phyloP scores from a whole-genome alignment of 2,797 vertebrate genomes.

The Aplochiton taeniatus region DNA sequence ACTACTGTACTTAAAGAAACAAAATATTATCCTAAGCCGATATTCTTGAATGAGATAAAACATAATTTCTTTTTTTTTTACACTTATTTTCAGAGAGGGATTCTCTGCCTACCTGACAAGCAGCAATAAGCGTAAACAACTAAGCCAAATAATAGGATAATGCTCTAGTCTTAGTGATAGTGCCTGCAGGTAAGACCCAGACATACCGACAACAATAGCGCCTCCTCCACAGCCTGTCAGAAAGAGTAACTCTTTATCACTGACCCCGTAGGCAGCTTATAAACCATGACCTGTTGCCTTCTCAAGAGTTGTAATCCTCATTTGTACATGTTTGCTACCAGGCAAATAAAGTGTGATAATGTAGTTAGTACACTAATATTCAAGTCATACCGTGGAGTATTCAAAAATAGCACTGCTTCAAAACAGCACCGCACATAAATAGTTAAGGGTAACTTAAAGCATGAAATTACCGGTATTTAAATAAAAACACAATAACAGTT shows the following conservation, averaged over 20 bases:
- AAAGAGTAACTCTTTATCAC: constrained; percentile 75
- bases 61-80: constrained; percentile 66
- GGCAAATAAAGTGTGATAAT: constrained; percentile 74
- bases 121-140: constrained; percentile 82
- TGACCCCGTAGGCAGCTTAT: constrained; percentile 79
- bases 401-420: constrained; percentile 65
- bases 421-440: constrained; percentile 40
- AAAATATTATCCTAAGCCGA: constrained; percentile 69
- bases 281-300: constrained; percentile 82
- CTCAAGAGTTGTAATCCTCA: constrained; percentile 75
- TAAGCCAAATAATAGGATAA: constrained; percentile 89
- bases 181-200: constrained; percentile 80
- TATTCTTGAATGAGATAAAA: constrained; percentile 70
- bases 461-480: constrained; percentile 41
- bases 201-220: constrained; percentile 78
- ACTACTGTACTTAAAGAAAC: constrained; percentile 60
- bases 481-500: not conserved
- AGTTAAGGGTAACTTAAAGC: constrained; percentile 45
- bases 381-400: constrained; percentile 70
- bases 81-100: constrained; percentile 70
- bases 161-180: constrained; percentile 79
- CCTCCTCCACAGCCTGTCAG: constrained; percentile 84
- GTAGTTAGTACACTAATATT: constrained; percentile 75
- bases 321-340: constrained; percentile 73
- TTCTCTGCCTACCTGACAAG: constrained; percentile 82